A percentile compares a stretch with the other conserved stretches of the same genome.
Evolutionary conservation across 2,797 vertebrate species (phyloP).

Genomic region (Chelon auratus): DNA sequence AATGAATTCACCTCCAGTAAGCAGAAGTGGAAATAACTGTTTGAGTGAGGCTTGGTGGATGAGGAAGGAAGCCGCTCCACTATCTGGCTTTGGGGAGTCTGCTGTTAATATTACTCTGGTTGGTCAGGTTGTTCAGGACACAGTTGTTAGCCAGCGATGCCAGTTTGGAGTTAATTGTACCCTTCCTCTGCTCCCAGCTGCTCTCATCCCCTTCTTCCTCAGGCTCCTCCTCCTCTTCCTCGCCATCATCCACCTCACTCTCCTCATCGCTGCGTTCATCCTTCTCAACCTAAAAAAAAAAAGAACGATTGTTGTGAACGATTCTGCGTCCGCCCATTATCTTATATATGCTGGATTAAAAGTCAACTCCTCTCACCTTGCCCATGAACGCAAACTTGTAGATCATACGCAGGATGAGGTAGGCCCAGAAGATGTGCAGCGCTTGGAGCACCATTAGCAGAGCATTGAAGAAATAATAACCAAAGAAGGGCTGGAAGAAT

Average conservation of each 20-base stretch:
- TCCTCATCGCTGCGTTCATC: conserved; percentile 95
- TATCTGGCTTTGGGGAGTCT: conserved; percentile 82
- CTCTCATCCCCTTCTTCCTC: conserved; percentile 74
- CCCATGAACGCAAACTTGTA: conserved; percentile 87
- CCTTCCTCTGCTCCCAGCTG: conserved; percentile 68
- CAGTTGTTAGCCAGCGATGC: conserved; percentile 81
- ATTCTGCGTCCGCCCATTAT: neutral
- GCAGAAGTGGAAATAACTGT: neutral
- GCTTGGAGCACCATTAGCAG: conserved; percentile 89
- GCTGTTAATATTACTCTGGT: conserved; percentile 80
- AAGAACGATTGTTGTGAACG: neutral
- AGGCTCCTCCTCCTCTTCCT: conserved; percentile 74
- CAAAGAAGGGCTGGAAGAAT: conserved; percentile 87
- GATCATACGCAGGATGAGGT: conserved; percentile 93
- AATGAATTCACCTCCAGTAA: conserved; percentile 14
- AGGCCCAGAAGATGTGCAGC: conserved; percentile 95
- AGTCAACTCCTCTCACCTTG: conserved; percentile 80
- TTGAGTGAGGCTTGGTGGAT: neutral
- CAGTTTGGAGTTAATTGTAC: conserved; percentile 76
- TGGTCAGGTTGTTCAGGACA: conserved; percentile 78
- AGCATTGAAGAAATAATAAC: conserved; percentile 92
- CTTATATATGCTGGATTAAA: neutral
- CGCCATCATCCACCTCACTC: conserved; percentile 86
- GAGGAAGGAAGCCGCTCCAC: conserved; percentile 18
- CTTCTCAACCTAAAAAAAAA: conserved; percentile 85